Evolutionary conservation across 1,140 invertebrate species (phyloP).

Genomic region (Drosophila miranda): DNA sequence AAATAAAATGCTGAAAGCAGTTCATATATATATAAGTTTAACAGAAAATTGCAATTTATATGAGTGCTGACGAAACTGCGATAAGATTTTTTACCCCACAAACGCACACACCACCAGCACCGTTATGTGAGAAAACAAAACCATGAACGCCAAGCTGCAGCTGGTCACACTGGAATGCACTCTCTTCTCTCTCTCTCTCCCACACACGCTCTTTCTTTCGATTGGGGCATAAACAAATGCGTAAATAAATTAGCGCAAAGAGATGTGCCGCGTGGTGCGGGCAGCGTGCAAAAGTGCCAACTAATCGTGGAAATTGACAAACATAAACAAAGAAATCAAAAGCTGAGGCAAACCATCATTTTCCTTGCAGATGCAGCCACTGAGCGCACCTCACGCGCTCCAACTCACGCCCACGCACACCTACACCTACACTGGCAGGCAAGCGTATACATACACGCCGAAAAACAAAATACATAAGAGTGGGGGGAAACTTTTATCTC

Average conservation of each 20-base stretch:
- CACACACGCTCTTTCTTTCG: not conserved
- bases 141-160: conserved; percentile 25
- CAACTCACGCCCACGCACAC: conserved; percentile 26
- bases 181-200: conserved; percentile 9
- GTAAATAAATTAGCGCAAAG: conserved; percentile 45
- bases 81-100: conserved; percentile 46
- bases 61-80: conserved; percentile 32
- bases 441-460: conserved; percentile 49
- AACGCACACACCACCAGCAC: conserved; percentile 23
- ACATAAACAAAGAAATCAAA: conserved; percentile 65
- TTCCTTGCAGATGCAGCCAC: conserved; percentile 21
- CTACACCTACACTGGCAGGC: conserved; percentile 25
- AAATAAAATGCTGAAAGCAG: conserved; percentile 71
- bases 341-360: conserved; percentile 34
- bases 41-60: conserved; percentile 29
- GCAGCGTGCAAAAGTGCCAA: conserved; percentile 52
- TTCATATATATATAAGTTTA: conserved; percentile 1
- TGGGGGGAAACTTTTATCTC: conserved; percentile 47
- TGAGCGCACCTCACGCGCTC: conserved; percentile 15
- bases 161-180: conserved; percentile 38
- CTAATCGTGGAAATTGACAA: conserved; percentile 56
- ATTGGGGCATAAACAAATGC: conserved; percentile 63
- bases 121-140: conserved; percentile 61
- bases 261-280: not conserved
- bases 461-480: conserved; percentile 31